Percentiles rank a stretch among this genome's conserved stretches.
Evolutionary conservation across 2,113 vertebrate species (phyloP).

Genomic region (Pleuronectes platessa): DNA sequence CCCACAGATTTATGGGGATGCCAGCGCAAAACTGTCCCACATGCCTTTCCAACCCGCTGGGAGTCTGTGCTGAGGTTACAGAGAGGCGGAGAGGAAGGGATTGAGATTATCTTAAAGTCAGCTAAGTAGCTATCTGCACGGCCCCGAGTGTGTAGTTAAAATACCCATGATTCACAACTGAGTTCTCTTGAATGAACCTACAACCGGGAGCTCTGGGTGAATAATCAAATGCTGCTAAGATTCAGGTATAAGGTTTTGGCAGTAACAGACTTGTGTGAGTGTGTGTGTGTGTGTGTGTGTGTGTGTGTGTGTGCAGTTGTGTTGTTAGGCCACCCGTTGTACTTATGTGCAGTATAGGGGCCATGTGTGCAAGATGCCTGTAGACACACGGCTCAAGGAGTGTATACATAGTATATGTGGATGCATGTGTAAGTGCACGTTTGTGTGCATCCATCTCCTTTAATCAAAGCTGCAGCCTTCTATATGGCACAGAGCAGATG

Average conservation of each 20-base stretch:
- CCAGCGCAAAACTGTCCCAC: slow-evolving; percentile 83
- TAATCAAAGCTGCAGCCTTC: slow-evolving; percentile 53
- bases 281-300: not conserved
- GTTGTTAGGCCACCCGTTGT: slow-evolving; percentile 28
- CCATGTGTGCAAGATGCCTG: slow-evolving; percentile 52
- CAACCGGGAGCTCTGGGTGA: slow-evolving; percentile 11
- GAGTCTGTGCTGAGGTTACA: slow-evolving; percentile 68
- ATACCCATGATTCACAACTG: slow-evolving; percentile 53
- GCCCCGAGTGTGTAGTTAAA: slow-evolving; percentile 33
- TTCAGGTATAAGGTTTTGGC: slow-evolving; percentile 6
- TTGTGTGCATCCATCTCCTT: slow-evolving; percentile 45
- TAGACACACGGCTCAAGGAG: slow-evolving; percentile 30
- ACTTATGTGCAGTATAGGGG: slow-evolving; percentile 20
- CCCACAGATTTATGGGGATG: slow-evolving; percentile 82
- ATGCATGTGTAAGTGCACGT: slow-evolving; percentile 18
- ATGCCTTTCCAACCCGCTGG: slow-evolving; percentile 71
- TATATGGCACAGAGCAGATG: slow-evolving; percentile 41
- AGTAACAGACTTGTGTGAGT: slow-evolving; percentile 10
- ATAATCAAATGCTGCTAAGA: slow-evolving; percentile 28
- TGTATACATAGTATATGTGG: not conserved
- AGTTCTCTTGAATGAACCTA: slow-evolving; percentile 40
- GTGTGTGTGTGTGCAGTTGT: slow-evolving; percentile 47
- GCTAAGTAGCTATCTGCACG: slow-evolving; percentile 52
- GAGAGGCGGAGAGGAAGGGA: slow-evolving; percentile 46
- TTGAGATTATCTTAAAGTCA: slow-evolving; percentile 57